These are phyloP conservation scores for Sebastes minor DNA, from an alignment of 2,797 vertebrate species.

Conservation along the genomic window DNA sequence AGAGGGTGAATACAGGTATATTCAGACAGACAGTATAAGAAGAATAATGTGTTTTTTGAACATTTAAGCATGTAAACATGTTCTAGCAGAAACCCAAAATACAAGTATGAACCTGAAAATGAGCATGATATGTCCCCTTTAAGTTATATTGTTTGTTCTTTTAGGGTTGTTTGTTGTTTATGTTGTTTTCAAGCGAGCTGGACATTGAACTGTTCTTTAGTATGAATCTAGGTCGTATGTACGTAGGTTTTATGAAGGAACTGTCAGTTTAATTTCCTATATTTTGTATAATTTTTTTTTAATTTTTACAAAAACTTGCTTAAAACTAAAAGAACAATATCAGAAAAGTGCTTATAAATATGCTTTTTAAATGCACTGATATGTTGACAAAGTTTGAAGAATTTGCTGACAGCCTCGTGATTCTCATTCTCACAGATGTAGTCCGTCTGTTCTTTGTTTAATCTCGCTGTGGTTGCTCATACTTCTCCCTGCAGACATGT, in stretches of 20 bases:
- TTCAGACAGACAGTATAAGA: neutral
- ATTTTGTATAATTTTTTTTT: neutral
- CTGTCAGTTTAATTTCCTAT: neutral
- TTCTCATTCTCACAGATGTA: neutral
- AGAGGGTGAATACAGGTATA: neutral
- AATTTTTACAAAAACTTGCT: neutral
- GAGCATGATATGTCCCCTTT: too few species aligned
- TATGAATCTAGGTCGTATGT: neutral
- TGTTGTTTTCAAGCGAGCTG: neutral
- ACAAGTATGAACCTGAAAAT: neutral
- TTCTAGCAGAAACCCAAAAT: neutral
- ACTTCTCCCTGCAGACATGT: neutral
- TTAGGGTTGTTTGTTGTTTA: neutral
- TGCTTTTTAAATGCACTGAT: neutral
- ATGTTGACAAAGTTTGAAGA: neutral
- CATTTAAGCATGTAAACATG: neutral
- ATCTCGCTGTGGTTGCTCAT: neutral
- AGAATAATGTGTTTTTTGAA: neutral
- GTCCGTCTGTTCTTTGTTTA: neutral
- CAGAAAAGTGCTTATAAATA: neutral
- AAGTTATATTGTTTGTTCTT: neutral
- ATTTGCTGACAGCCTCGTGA: neutral
- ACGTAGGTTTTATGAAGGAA: neutral
- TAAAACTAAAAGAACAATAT: neutral
- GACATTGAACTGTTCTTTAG: neutral